Evolutionary conservation across 2,888 invertebrate species (phyloP).

Genomic region (Axea sp.): DNA sequence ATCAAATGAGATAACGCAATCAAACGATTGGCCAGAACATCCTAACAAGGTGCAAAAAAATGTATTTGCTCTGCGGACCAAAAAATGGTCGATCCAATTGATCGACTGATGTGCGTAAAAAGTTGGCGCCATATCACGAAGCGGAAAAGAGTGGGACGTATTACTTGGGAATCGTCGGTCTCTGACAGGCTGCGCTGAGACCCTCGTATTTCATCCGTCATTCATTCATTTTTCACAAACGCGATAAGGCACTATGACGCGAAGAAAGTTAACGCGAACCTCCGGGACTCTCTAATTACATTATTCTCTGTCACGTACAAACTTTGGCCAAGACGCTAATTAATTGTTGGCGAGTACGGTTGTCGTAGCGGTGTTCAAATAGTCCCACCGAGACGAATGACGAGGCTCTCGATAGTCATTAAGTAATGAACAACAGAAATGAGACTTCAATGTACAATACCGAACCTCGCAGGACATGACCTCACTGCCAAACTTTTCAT

Average conservation of each 20-base stretch:
- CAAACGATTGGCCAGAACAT: not conserved
- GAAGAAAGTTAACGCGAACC: conserved; percentile 62
- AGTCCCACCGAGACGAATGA: conserved; percentile 29
- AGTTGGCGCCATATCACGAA: conserved; percentile 55
- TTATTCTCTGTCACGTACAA: conserved; percentile 66
- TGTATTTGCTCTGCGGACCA: not conserved
- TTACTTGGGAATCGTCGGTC: conserved; percentile 65
- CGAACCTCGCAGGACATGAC: conserved; percentile 14
- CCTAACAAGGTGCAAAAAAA: not conserved
- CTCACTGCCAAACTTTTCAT: conserved; percentile 19
- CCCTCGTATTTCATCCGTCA: conserved; percentile 66
- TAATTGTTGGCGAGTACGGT: conserved; percentile 56
- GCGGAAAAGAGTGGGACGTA: conserved; percentile 43
- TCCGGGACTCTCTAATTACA: conserved; percentile 65
- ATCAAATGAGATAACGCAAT: not conserved
- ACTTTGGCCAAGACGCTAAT: conserved; percentile 62
- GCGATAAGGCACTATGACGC: conserved; percentile 42
- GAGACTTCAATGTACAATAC: conserved; percentile 32
- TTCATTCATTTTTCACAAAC: conserved; percentile 68
- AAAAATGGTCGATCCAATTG: conserved; percentile 26
- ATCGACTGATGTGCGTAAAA: conserved; percentile 55
- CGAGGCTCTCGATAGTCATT: conserved; percentile 54
- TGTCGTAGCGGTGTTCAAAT: conserved; percentile 36
- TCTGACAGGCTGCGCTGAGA: conserved; percentile 56
- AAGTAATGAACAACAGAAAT: conserved; percentile 54